Base-by-base conservation (phyloP, 2,888 invertebrate species). In the Dyspetes luteomarginatus region DNA sequence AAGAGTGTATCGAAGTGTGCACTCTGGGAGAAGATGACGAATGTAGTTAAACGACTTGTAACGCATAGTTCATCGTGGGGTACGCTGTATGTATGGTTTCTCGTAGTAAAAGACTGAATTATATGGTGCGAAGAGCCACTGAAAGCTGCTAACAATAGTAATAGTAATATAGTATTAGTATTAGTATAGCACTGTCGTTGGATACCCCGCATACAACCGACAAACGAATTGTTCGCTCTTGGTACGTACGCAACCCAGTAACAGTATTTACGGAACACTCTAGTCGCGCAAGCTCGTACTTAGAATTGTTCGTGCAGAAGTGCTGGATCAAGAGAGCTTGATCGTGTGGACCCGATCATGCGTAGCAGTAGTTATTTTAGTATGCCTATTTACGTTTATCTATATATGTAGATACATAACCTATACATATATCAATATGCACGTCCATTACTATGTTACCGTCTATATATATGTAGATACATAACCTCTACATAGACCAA, bases 191-290 rank as follows among this genome's bases (percentile, higher is more conserved):
- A 36, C 12, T 12, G 9, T 36, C 36, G 3, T 36, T 36, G 9
- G 2, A 12, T 0, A 12, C 9, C 36, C 7, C 12, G 60, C 36
- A 24, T 50, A 60, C 50, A 60, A 80, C 64, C 62, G 79, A 75
- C 60, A 64, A 82, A 83, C 80, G 81, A 82, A 88, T 86, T 84
- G 86, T 87, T 86, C 84, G 60, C 78, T 83, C 82, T 55, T 50
- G 58, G 55, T 76, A 65, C 58, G 43, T 73, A 48, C 65, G 56
- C 82, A 78, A 84, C 82, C 81, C 80, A 84, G 85, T 87, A 88
- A 87, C 86, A 85, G 86, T 88, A 88, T 88, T 88, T 88, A 85
- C 88, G 77, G 85, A 88, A 88, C 88, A 88, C 89, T 88, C 80
- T 43, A 76, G 73, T 41, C 52, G 60, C 45, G 62, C 78, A 71